Evolutionary conservation across 2,888 invertebrate genomes (phyloP).

Genomic region (Rhagonycha lutea): DNA sequence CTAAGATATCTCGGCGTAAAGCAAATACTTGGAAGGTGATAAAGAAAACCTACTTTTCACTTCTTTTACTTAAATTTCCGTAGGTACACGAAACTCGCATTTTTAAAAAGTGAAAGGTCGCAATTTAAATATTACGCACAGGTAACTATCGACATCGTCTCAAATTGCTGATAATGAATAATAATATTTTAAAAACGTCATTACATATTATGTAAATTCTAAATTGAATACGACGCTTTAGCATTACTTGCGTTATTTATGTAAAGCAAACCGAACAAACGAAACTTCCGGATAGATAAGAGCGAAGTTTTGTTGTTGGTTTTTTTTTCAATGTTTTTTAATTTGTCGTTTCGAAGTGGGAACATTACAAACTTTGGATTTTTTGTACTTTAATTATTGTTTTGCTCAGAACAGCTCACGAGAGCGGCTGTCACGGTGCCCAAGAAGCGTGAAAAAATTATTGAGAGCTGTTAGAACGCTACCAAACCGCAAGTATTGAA

Average conservation of each 20-base stretch:
- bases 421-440: neutral
- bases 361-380: neutral
- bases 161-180: neutral
- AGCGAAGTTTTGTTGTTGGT: neutral
- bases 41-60: neutral
- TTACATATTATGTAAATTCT: neutral
- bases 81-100: neutral
- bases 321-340: neutral
- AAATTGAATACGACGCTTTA: neutral
- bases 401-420: neutral
- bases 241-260: neutral
- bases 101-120: neutral
- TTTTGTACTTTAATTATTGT: neutral
- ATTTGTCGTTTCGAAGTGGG: neutral
- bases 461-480: no score
- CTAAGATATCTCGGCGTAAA: conserved; percentile 7
- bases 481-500: no score
- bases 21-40: neutral
- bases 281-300: neutral
- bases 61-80: neutral
- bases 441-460: neutral
- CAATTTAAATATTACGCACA: neutral
- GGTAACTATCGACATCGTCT: neutral
- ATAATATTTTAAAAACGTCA: neutral
- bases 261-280: neutral